Evolutionary conservation across 2,113 vertebrate genomes (phyloP).

Genomic region (Perca schrenkii): DNA sequence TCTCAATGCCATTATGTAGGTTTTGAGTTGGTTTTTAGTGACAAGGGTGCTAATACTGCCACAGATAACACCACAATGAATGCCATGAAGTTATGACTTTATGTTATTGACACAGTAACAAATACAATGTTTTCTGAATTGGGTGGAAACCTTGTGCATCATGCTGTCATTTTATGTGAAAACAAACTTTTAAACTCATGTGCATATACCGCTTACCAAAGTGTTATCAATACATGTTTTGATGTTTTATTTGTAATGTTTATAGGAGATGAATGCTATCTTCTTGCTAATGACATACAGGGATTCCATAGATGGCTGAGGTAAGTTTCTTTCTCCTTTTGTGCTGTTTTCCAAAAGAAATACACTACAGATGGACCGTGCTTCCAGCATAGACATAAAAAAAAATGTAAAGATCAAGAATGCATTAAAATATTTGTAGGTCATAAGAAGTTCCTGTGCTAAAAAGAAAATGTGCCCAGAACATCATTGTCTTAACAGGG

Average conservation of each 20-base stretch:
- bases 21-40: neutral
- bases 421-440: neutral
- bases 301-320: neutral
- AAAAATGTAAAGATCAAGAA: neutral
- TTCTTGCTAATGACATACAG: neutral
- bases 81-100: neutral
- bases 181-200: neutral
- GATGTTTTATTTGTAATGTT: neutral
- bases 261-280: neutral
- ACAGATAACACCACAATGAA: neutral
- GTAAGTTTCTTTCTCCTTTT: neutral
- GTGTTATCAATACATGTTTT: neutral
- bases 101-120: neutral
- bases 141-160: neutral
- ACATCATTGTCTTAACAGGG: conserved; percentile 21
- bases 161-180: neutral
- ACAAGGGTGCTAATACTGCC: neutral
- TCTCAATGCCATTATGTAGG: neutral
- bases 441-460: neutral
- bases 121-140: neutral
- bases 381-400: neutral
- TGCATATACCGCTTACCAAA: neutral
- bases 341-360: neutral
- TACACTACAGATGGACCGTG: neutral
- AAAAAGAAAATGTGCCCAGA: neutral